Conservation (phyloP, 2,888 invertebrate species). For the Lycophotia porphyrea region DNA sequence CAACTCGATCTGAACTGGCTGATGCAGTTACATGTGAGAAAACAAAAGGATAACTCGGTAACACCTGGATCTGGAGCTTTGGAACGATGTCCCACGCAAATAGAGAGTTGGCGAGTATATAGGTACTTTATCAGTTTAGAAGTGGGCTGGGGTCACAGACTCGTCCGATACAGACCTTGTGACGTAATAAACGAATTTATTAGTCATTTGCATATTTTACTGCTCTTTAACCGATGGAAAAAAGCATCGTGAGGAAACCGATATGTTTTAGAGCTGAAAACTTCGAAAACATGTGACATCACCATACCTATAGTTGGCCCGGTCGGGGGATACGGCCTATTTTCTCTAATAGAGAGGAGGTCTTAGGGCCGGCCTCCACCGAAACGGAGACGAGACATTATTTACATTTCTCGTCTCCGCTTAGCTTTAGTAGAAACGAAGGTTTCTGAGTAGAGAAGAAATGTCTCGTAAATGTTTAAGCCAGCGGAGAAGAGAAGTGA, state of each 20-base stretch:
- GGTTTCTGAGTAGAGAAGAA: too few species aligned
- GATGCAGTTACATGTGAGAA: slow-evolving; percentile 8
- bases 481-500: too few species aligned
- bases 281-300: background rate
- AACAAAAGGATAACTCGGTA: slow-evolving; percentile 11
- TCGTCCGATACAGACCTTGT: background rate
- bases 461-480: too few species aligned
- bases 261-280: background rate
- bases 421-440: too few species aligned
- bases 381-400: too few species aligned
- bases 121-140: background rate
- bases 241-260: background rate
- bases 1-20: background rate
- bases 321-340: background rate
- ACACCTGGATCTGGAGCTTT: slow-evolving; percentile 13
- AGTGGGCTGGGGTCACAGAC: background rate
- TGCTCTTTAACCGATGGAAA: background rate
- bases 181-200: background rate
- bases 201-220: background rate
- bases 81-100: background rate
- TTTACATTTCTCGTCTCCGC: too few species aligned
- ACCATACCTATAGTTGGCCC: background rate
- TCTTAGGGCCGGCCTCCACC: too few species aligned
- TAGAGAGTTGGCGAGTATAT: background rate
- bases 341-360: background rate